Evolutionary conservation across 2,797 vertebrate species (phyloP).

Genomic region (Petrocephalus schoutedeni): DNA sequence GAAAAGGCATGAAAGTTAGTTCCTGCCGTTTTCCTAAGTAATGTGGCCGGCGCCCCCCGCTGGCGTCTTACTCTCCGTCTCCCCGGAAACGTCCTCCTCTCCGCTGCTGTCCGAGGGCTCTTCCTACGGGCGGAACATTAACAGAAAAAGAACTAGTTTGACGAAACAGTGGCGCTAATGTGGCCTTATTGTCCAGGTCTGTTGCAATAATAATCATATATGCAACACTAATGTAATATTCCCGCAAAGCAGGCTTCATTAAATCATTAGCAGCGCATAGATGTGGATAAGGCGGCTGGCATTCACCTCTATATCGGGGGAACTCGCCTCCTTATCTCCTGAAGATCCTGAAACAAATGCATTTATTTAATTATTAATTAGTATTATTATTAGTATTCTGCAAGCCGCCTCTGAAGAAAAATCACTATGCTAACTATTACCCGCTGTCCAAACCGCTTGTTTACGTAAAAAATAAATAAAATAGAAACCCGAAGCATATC

Average conservation of each 20-base stretch:
- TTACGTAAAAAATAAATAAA: neutral
- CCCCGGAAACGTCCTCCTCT: conserved; percentile 61
- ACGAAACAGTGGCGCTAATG: neutral
- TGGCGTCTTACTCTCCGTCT: conserved; percentile 65
- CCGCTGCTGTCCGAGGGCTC: conserved; percentile 66
- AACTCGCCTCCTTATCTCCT: conserved; percentile 50
- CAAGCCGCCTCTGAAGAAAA: neutral
- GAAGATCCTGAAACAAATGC: conserved; percentile 44
- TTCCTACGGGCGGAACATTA: conserved; percentile 34
- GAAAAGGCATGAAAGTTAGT: neutral
- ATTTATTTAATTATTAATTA: neutral
- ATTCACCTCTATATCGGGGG: conserved; percentile 51
- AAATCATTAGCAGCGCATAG: neutral
- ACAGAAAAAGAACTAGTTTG: neutral
- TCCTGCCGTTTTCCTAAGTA: neutral
- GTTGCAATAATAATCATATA: neutral
- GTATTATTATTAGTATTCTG: neutral
- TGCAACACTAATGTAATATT: neutral
- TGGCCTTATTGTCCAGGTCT: neutral
- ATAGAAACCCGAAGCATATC: neutral
- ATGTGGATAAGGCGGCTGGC: neutral
- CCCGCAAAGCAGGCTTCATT: neutral
- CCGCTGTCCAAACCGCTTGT: neutral
- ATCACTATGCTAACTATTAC: neutral
- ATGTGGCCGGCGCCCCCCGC: neutral